Evolutionary conservation across 2,888 invertebrate species (phyloP).

Genomic region (Eilema caniola): DNA sequence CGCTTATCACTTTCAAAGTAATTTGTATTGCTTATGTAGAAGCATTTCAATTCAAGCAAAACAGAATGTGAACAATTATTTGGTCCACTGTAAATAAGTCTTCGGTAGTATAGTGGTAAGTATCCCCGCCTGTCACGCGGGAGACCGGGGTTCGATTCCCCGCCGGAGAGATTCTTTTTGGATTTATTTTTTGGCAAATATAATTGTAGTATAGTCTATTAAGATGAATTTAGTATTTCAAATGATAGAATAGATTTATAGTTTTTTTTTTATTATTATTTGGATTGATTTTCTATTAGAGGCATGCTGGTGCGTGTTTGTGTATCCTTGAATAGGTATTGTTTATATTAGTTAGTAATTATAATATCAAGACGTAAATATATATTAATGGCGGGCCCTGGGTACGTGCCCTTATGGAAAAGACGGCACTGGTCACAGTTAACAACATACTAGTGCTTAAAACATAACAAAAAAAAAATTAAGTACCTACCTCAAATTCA

Average conservation of each 20-base stretch:
- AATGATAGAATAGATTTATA: background rate
- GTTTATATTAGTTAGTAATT: too few relatives aligned
- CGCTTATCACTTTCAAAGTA: background rate
- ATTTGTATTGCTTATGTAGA: background rate
- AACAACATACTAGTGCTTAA: too few relatives aligned
- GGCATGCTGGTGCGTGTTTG: background rate
- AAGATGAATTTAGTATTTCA: background rate
- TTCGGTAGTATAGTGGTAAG: conserved; percentile 87
- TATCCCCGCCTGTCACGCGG: conserved; percentile 87
- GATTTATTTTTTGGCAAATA: background rate
- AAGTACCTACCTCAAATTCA: too few relatives aligned
- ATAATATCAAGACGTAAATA: too few relatives aligned
- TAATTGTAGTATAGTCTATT: background rate
- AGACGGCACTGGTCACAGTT: too few relatives aligned
- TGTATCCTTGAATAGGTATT: background rate
- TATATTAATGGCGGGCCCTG: too few relatives aligned
- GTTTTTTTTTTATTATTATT: too few relatives aligned
- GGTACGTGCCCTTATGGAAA: too few relatives aligned
- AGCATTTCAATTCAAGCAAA: background rate
- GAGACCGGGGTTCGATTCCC: conserved; percentile 88
- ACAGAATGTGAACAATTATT: conserved; percentile 15
- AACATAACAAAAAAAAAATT: too few relatives aligned
- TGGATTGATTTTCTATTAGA: background rate
- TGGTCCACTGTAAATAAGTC: conserved; percentile 41
- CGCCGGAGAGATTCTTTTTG: conserved; percentile 78